Base-by-base conservation (phyloP, 2,113 vertebrate species). In the Boleophthalmus pectinirostris region DNA sequence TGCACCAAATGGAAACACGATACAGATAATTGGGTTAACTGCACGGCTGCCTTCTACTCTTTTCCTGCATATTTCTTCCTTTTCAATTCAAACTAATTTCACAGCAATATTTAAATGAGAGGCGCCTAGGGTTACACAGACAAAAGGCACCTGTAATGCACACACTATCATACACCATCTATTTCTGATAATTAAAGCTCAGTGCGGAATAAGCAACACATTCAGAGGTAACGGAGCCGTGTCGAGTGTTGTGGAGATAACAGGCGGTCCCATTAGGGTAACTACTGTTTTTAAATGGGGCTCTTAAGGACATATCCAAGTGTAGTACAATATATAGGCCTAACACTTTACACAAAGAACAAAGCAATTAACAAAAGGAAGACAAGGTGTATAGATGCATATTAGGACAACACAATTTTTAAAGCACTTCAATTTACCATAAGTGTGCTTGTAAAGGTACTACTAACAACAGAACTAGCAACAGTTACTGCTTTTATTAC, bases 181-280 rank as follows among this genome's bases (percentile, higher is more conserved):
- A 66, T 80, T 69, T 45, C 61, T 65, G 23, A 70, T 77, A 56
- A 80, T 86, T 69, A 74, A n/a, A 73, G 49, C 66, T 77, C 68
- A 73, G 23, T 73, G 21, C 38, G 3, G 29, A 24, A 65, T 13
- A 79, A 54, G 60, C 58, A 70, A 21, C 73, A 71, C 51, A 60
- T 53, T 49, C 53, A 0, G 56, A 66, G 79, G 35, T 61, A 56
- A 85, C 72, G 57, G 54, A 66, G 68, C 23, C 51, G 21, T 76
- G 74, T 46, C 61, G 71, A 60, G 67, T 29, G 18, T 51, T 57
- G 67, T 47, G 69, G 61, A 51, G 65, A 66, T 68, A 65, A 25
- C 54, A 64, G 68, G 12, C 68, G n/a, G 23, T 74, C 51, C 65
- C 49, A 63, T 63, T 72, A 72, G 65, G 53, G 11, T 56, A 76